phyloP scores from a whole-genome alignment of 2,797 vertebrate genomes.

The Hylomyscus alleni region DNA sequence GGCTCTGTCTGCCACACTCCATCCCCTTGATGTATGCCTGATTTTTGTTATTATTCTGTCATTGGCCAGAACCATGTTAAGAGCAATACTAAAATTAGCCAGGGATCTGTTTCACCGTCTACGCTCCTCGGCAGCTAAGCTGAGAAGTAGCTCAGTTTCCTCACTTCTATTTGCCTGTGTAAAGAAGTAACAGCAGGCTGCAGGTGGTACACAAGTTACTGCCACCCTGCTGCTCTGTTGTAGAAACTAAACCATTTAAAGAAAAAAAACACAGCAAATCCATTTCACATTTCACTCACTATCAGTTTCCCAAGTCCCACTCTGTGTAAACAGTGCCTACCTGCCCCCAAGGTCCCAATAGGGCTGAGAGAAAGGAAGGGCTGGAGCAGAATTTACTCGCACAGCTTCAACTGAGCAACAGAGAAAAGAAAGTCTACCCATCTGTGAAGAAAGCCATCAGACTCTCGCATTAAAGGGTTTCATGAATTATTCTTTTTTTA shows the following conservation, averaged over 20 bases:
- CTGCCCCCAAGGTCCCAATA: not conserved
- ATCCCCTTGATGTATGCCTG: too few species aligned
- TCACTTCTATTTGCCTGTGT: not conserved
- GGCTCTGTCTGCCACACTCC: not conserved
- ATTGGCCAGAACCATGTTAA: not conserved
- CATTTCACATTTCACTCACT: not conserved
- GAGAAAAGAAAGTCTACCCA: fast-evolving
- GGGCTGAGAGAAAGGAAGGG: not conserved
- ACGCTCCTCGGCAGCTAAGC: not conserved
- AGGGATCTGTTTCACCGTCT: not conserved
- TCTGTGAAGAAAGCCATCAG: not conserved
- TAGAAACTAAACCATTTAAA: not conserved
- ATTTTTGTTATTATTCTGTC: not conserved
- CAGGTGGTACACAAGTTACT: not conserved
- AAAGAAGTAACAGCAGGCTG: not conserved
- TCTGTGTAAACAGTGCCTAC: not conserved
- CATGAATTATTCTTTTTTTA: not conserved
- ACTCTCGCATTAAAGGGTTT: not conserved
- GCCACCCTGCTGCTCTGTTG: not conserved
- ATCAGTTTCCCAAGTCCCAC: too few species aligned
- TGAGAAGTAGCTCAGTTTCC: not conserved
- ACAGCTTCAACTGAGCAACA: too few species aligned
- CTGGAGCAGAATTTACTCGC: not conserved
- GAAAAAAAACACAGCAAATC: not conserved
- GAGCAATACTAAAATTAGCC: not conserved